Conservation (phyloP, 2,888 invertebrate genomes). For the Rhamphomyia laevipes region DNA sequence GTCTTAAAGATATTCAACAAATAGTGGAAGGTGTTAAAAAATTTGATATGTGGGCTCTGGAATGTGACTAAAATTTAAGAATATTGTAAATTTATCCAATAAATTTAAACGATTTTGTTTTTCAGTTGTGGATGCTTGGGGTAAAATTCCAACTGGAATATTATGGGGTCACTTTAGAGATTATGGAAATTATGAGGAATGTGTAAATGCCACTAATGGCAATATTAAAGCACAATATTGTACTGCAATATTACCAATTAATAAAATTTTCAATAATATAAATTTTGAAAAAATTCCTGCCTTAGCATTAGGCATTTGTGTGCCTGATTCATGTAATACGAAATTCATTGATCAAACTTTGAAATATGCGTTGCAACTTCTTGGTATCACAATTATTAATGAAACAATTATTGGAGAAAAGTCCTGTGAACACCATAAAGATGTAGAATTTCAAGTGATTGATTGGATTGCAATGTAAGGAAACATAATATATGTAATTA, state of each 20-base stretch:
- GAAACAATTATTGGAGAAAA: background rate
- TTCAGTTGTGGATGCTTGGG: slow-evolving; percentile 28
- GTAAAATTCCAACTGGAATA: slow-evolving; percentile 27
- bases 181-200: background rate
- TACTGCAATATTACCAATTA: too few species aligned
- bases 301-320: background rate
- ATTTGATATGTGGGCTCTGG: slow-evolving; percentile 31
- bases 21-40: slow-evolving; percentile 23
- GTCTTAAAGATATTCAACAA: slow-evolving; percentile 22
- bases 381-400: background rate
- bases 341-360: background rate
- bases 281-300: too few species aligned
- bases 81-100: too few species aligned
- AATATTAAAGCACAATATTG: background rate
- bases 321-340: background rate
- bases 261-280: too few species aligned
- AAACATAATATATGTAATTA: background rate
- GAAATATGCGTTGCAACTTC: background rate
- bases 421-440: background rate
- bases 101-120: slow-evolving; percentile 1
- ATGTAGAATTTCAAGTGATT: background rate
- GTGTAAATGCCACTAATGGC: background rate
- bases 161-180: slow-evolving; percentile 5
- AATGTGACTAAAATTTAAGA: slow-evolving; percentile 30
- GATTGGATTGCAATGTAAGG: background rate